These are phyloP conservation scores for Coreius guichenoti DNA, from an alignment of 2,797 vertebrate genomes.

Conservation along the genomic window DNA sequence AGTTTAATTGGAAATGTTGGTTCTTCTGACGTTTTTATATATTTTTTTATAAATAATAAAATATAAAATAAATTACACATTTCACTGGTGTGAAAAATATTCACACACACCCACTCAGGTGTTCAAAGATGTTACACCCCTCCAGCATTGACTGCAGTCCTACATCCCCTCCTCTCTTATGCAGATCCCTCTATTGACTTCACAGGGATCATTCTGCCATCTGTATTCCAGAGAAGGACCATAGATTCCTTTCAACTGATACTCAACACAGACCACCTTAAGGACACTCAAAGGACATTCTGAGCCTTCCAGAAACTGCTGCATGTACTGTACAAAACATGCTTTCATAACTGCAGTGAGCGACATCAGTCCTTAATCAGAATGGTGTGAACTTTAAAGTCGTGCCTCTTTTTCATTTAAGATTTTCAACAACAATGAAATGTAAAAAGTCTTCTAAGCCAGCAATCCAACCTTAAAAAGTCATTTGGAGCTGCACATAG, in stretches of 20 bases:
- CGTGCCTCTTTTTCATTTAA: constrained; percentile 9
- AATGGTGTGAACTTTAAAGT: constrained; percentile 15
- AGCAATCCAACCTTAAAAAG: constrained; percentile 40
- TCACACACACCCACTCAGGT: neutral
- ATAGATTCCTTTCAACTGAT: constrained; percentile 33
- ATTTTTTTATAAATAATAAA: neutral
- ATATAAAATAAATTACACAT: neutral
- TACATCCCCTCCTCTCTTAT: constrained; percentile 11
- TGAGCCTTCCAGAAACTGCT: neutral
- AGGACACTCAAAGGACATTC: constrained; percentile 8
- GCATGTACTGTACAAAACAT: neutral
- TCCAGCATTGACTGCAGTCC: constrained; percentile 17
- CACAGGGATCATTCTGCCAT: constrained; percentile 23
- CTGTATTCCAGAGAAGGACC: constrained; percentile 28
- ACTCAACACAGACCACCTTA: constrained; percentile 10
- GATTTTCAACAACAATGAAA: constrained; percentile 31
- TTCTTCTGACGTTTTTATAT: neutral
- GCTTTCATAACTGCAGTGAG: constrained; percentile 7
- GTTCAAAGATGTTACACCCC: neutral
- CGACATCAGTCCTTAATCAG: neutral
- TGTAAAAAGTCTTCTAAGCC: constrained; percentile 30
- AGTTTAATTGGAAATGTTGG: neutral
- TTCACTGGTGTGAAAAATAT: neutral
- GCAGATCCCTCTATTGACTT: constrained; percentile 32
- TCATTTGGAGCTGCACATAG: constrained; percentile 31